A percentile compares a stretch with the other conserved stretches of the same genome.
Conservation (phyloP, 2,888 invertebrate genomes). For the Frankliniella intonsa region DNA sequence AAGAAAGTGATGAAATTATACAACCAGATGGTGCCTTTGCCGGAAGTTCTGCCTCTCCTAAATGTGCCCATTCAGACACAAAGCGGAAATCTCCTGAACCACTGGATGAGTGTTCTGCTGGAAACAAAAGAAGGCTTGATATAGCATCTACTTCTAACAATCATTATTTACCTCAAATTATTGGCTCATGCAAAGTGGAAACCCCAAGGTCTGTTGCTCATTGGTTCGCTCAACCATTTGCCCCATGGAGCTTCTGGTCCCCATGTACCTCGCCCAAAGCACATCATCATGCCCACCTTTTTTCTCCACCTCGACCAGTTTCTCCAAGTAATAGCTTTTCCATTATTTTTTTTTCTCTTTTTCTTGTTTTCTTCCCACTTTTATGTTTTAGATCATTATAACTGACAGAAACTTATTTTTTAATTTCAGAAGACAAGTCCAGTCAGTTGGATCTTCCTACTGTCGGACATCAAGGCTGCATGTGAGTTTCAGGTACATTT, state of each 20-base stretch:
- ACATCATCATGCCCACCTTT: neutral
- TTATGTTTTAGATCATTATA: neutral
- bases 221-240: neutral
- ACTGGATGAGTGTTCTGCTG: too few species aligned
- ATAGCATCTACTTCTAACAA: neutral
- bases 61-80: too few species aligned
- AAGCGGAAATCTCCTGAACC: too few species aligned
- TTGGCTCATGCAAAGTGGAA: too few species aligned
- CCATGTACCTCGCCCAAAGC: neutral
- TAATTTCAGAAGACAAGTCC: neutral
- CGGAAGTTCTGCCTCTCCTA: too few species aligned
- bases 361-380: neutral
- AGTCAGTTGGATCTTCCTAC: neutral
- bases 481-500: slow-evolving; percentile 1
- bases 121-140: too few species aligned
- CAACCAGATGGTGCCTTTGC: too few species aligned
- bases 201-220: neutral
- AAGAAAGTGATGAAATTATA: too few species aligned
- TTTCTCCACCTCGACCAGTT: neutral
- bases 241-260: neutral
- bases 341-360: neutral
- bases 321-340: neutral
- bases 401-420: neutral
- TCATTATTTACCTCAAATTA: neutral
- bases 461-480: neutral